These are phyloP conservation scores for Emydocephalus ijimae DNA, from an alignment of 2,113 vertebrate genomes.

Conservation along the genomic window DNA sequence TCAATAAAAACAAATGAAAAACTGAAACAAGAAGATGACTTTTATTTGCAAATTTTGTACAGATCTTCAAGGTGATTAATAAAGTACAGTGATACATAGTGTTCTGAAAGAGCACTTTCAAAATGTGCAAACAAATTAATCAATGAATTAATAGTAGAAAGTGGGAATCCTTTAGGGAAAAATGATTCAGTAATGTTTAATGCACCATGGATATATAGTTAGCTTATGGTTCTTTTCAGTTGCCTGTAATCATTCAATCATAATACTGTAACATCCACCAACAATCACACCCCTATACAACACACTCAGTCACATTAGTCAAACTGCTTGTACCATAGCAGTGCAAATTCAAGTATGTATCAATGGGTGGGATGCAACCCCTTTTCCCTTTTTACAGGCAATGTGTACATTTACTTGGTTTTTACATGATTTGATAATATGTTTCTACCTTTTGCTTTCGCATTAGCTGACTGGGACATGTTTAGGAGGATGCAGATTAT, in stretches of 20 bases:
- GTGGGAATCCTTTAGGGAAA: not conserved
- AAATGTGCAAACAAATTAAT: not conserved
- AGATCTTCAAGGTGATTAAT: not conserved
- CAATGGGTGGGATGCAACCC: not conserved
- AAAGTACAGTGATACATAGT: not conserved
- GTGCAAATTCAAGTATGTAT: not conserved
- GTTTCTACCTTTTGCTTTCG: not conserved
- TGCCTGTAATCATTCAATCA: not conserved
- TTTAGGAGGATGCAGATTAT: not conserved
- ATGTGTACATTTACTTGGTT: not conserved
- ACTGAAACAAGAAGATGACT: not conserved
- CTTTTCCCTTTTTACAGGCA: not conserved
- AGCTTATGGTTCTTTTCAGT: not conserved
- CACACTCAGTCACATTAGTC: not conserved
- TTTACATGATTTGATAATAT: not conserved
- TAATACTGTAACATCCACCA: not conserved
- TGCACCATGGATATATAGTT: not conserved
- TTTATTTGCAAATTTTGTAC: not conserved
- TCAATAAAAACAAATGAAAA: not conserved
- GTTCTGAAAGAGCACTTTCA: not conserved
- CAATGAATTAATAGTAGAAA: not conserved
- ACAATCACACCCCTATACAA: not conserved
- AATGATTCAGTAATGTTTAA: not conserved
- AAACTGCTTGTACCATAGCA: not conserved
- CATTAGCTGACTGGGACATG: not conserved